Conservation (phyloP, 2,888 invertebrate genomes). For the Xiphydria camelus region DNA sequence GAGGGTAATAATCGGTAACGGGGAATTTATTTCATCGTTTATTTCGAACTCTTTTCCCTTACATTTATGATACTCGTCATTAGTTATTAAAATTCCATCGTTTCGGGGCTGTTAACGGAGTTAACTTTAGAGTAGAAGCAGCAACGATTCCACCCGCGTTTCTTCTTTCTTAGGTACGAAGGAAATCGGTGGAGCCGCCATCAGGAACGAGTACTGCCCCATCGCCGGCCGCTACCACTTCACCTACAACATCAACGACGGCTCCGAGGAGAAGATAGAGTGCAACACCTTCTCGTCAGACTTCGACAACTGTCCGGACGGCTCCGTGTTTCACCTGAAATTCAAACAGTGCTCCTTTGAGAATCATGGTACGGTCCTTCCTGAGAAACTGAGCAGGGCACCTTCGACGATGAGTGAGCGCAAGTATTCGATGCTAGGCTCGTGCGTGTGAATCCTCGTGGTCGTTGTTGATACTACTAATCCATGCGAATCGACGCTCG, state of each 20-base stretch:
- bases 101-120: too few species aligned
- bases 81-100: slow-evolving; percentile 6
- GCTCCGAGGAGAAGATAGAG: slow-evolving; percentile 58
- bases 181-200: slow-evolving; percentile 59
- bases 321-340: slow-evolving; percentile 63
- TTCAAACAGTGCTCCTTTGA: slow-evolving; percentile 64
- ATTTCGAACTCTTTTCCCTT: too few species aligned
- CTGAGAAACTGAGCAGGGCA: background rate
- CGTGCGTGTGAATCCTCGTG: too few species aligned
- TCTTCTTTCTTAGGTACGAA: slow-evolving; percentile 59
- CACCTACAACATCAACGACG: slow-evolving; percentile 62
- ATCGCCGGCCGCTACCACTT: slow-evolving; percentile 66
- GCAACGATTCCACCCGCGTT: too few species aligned
- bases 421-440: slow-evolving; percentile 11
- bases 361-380: slow-evolving; percentile 58
- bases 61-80: too few species aligned
- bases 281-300: slow-evolving; percentile 63
- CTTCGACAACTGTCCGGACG: slow-evolving; percentile 66
- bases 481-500: too few species aligned
- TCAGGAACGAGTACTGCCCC: slow-evolving; percentile 66
- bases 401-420: slow-evolving; percentile 10
- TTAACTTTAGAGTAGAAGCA: too few species aligned
- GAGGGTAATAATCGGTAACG: too few species aligned
- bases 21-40: too few species aligned
- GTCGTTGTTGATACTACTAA: too few species aligned